A percentile compares a stretch with the other conserved stretches of the same genome.
Conservation (phyloP, 2,888 invertebrate species). For the Lordiphosa andalusiaca region DNA sequence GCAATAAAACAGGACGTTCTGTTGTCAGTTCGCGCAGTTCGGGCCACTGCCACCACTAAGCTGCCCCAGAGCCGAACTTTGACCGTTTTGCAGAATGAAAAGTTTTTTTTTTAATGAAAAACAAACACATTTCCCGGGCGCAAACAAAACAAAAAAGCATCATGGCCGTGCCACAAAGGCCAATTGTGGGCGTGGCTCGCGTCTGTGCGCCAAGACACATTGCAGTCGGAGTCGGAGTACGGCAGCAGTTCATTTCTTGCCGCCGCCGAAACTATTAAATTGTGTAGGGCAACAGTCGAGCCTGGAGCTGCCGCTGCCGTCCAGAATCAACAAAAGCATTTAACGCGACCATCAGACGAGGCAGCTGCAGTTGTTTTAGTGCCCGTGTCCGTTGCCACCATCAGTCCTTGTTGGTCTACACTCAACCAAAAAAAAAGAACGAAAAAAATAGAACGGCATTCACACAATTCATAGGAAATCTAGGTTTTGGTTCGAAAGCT, state of each 20-base stretch:
- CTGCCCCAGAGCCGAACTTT: constrained; percentile 54
- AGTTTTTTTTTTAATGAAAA: constrained; percentile 75
- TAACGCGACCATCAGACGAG: constrained; percentile 56
- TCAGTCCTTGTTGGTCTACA: too few relatives aligned
- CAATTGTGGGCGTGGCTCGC: constrained; percentile 52
- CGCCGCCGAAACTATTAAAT: constrained; percentile 63
- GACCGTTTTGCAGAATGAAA: constrained; percentile 60
- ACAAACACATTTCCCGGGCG: constrained; percentile 70
- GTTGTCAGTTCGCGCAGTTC: neutral
- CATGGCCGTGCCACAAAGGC: constrained; percentile 53
- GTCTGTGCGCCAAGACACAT: constrained; percentile 67
- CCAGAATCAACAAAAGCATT: constrained; percentile 72
- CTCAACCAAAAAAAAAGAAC: too few relatives aligned
- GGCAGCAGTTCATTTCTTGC: constrained; percentile 62
- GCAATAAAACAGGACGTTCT: constrained; percentile 65
- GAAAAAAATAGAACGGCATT: too few relatives aligned
- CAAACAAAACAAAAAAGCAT: constrained; percentile 29
- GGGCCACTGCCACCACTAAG: constrained; percentile 11
- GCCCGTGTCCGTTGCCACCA: constrained; percentile 23
- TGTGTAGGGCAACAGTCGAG: constrained; percentile 20
- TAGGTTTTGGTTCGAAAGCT: too few relatives aligned
- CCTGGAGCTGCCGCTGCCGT: constrained; percentile 17
- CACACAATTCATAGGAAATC: too few relatives aligned
- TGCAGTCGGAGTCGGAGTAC: constrained; percentile 54
- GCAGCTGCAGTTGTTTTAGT: constrained; percentile 66